Evolutionary conservation across 2,888 invertebrate genomes (phyloP).

Genomic region (Nephrotoma appendiculata): DNA sequence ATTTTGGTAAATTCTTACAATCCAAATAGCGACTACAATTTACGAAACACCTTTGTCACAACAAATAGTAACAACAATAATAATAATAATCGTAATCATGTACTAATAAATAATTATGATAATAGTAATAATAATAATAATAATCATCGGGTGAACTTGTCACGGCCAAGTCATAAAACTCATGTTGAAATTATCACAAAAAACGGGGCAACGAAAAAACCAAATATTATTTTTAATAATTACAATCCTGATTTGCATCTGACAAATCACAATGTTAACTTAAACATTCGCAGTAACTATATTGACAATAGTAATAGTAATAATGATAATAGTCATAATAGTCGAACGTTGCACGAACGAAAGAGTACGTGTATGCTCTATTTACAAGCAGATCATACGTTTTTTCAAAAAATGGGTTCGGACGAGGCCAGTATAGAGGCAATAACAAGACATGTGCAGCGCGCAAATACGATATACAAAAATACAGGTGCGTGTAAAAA

Average conservation of each 20-base stretch:
- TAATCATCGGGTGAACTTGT: conserved; percentile 18
- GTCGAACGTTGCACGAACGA: conserved; percentile 41
- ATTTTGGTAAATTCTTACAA: conserved; percentile 31
- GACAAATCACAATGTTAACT: conserved; percentile 15
- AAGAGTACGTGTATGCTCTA: conserved; percentile 92
- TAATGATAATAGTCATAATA: conserved; percentile 17
- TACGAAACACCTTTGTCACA: conserved; percentile 12
- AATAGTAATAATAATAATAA: conserved; percentile 8
- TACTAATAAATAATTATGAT: conserved; percentile 12
- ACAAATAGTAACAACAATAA: conserved; percentile 11
- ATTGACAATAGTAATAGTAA: conserved; percentile 13
- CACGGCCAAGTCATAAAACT: conserved; percentile 49
- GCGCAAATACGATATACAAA: conserved; percentile 79
- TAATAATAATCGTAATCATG: conserved; percentile 12
- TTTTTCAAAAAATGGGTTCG: conserved; percentile 86
- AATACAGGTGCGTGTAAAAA: conserved; percentile 49
- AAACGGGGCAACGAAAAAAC: conserved; percentile 47
- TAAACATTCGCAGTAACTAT: conserved; percentile 13
- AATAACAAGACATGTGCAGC: conserved; percentile 86
- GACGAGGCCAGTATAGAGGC: conserved; percentile 92
- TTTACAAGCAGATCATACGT: conserved; percentile 91
- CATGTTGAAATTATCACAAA: conserved; percentile 52
- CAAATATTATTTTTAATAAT: conserved; percentile 47
- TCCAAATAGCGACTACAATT: conserved; percentile 21
- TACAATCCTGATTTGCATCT: conserved; percentile 31